Percentiles rank a stretch among this genome's conserved stretches.
Conservation (phyloP, 2,888 invertebrate species). For the Drosophila cognata region DNA sequence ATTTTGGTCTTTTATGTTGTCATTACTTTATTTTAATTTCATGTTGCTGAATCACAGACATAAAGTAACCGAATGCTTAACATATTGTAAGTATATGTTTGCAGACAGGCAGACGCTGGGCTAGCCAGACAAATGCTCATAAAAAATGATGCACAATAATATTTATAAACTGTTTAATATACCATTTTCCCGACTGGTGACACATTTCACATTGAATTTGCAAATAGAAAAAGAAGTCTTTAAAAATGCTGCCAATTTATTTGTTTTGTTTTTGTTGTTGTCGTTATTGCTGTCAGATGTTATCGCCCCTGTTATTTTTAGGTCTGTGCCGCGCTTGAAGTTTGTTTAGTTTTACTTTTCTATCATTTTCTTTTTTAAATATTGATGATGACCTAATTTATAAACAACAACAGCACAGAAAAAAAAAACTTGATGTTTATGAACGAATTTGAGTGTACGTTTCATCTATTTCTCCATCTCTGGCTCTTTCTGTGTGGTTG, state of each 20-base stretch:
- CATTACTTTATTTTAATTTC: not conserved
- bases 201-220: slow-evolving; percentile 44
- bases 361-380: slow-evolving; percentile 15
- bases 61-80: not conserved
- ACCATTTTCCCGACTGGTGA: slow-evolving; percentile 11
- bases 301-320: slow-evolving; percentile 47
- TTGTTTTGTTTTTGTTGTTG: not conserved
- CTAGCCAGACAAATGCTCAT: not conserved
- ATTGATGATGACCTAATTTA: slow-evolving; percentile 71
- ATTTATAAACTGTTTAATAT: not conserved
- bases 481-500: slow-evolving; percentile 25
- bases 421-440: slow-evolving; percentile 18
- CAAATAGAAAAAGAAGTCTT: not conserved
- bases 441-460: slow-evolving; percentile 39
- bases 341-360: slow-evolving; percentile 26
- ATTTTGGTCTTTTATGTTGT: not conserved
- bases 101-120: not conserved
- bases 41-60: not conserved
- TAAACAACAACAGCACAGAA: slow-evolving; percentile 7
- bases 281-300: slow-evolving; percentile 28
- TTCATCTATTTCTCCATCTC: slow-evolving; percentile 27
- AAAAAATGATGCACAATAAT: not conserved
- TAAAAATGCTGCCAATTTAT: not conserved
- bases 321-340: slow-evolving; percentile 41
- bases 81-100: not conserved